Base-by-base conservation (phyloP, 2,113 vertebrate species). In the Heteronetta atricapilla region DNA sequence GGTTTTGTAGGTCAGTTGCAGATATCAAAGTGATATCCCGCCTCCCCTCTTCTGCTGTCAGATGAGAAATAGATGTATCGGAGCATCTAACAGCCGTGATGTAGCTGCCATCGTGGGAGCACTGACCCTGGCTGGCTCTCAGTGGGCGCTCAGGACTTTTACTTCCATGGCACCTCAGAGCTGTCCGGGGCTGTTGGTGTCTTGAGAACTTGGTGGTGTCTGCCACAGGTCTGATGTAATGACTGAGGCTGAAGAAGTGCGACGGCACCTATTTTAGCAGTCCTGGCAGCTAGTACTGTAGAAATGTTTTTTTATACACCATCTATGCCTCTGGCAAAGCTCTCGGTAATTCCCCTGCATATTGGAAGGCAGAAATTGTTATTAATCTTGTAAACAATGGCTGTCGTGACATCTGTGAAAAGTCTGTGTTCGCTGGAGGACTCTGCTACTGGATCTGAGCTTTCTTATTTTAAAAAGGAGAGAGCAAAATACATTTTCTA, bases 21-120 rank as follows among this genome's bases (percentile, higher is more conserved):
- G 82, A 1, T 12, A 26, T 3, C 11, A 3, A 31, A 17, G 36
- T 89, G 60, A 44, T 64, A 21, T 63, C 46, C 76, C 55, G 4
- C 23, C 40, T 18, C 1, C 6, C 40, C 68, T 3, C 1, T 75
- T 64, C 44, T 53, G 31, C 59, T 79, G 2, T 50, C 64, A n/a
- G 73, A 29, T 70, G 19, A 25, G n/a, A 52, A 77, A 7, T 1
- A 46, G 36, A 20, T 59, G 67, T 46, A 3, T 38, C 42, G 4
- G 3, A 10, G 9, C 59, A 50, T 34, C 59, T 76, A 48, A 56
- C 44, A 55, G 60, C n/a, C 22, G 2, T 1, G 2, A 11, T 36
- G 34, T 15, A 33, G 55, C 46, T 67, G 52, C 40, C 22, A 1
- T 11, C 0, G 0, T 58, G 29, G 18, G 21, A 11, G 67, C 40